Evolutionary conservation across 2,113 vertebrate genomes (phyloP).

Genomic region (Callopanchax toddi): DNA sequence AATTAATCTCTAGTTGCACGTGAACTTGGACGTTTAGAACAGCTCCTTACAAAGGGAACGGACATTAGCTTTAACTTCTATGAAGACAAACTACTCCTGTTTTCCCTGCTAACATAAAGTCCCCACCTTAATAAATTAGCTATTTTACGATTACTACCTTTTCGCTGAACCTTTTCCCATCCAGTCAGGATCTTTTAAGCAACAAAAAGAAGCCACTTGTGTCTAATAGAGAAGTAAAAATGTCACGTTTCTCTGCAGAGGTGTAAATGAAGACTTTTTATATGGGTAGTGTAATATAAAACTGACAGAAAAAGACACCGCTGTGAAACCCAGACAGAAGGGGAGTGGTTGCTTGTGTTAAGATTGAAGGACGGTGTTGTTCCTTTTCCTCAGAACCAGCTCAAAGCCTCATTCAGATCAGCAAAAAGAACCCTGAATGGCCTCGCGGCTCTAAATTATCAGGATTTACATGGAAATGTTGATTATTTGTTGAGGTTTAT

Average conservation of each 20-base stretch:
- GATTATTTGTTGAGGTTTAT: slow-evolving; percentile 64
- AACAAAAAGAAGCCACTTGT: slow-evolving; percentile 8
- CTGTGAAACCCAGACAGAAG: slow-evolving; percentile 18
- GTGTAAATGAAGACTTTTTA: slow-evolving; percentile 26
- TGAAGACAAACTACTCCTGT: slow-evolving; percentile 49
- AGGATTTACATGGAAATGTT: slow-evolving; percentile 78
- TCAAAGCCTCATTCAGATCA: slow-evolving; percentile 55
- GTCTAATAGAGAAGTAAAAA: not conserved
- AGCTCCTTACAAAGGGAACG: slow-evolving; percentile 39
- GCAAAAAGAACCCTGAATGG: slow-evolving; percentile 39
- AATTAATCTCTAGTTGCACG: slow-evolving; percentile 41
- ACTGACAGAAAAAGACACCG: slow-evolving; percentile 44
- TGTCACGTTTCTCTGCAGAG: slow-evolving; percentile 16
- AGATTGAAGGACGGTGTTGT: slow-evolving; percentile 56
- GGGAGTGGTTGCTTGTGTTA: slow-evolving; percentile 37
- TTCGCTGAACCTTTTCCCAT: slow-evolving; percentile 21
- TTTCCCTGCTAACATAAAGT: slow-evolving; percentile 36
- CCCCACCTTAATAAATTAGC: slow-evolving; percentile 45
- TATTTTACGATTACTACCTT: slow-evolving; percentile 50
- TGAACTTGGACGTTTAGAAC: slow-evolving; percentile 50
- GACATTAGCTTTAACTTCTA: slow-evolving; percentile 14
- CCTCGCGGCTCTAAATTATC: slow-evolving; percentile 68
- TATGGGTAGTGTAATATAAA: slow-evolving; percentile 49
- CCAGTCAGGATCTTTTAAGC: not conserved
- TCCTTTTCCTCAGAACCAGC: slow-evolving; percentile 38